Conservation (phyloP, 2,113 vertebrate species). For the chimpanzee (Pan troglodytes) region DNA sequence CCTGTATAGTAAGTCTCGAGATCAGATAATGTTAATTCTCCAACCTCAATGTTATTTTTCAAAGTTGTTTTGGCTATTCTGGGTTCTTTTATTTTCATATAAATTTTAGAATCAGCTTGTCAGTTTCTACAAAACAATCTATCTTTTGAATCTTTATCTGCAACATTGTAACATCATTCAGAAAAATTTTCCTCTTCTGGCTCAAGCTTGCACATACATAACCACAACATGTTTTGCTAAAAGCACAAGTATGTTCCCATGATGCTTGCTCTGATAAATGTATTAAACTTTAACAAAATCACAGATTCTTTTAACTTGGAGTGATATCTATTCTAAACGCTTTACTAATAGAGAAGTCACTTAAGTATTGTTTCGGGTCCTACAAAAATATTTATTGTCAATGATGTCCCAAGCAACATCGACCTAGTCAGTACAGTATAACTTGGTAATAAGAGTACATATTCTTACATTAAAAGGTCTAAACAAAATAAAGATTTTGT, state of each 20-base stretch:
- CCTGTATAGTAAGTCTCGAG: not conserved
- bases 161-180: not conserved
- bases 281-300: not conserved
- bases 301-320: not conserved
- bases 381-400: not conserved
- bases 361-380: not conserved
- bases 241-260: not conserved
- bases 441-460: not conserved
- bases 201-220: not conserved
- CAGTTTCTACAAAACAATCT: not conserved
- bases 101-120: slow-evolving; percentile 22
- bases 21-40: not conserved
- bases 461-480: not conserved
- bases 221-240: not conserved
- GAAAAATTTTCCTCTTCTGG: not conserved
- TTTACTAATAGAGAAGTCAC: not conserved
- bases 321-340: not conserved
- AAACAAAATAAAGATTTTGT: slow-evolving; percentile 25
- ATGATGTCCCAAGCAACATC: not conserved
- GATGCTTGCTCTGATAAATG: not conserved
- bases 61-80: not conserved
- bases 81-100: not conserved
- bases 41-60: not conserved
- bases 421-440: not conserved
- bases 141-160: not conserved